A percentile compares a stretch with the other conserved stretches of the same genome.
Evolutionary conservation across 2,888 invertebrate genomes (phyloP).

Genomic region (Seira sanloemensis): DNA sequence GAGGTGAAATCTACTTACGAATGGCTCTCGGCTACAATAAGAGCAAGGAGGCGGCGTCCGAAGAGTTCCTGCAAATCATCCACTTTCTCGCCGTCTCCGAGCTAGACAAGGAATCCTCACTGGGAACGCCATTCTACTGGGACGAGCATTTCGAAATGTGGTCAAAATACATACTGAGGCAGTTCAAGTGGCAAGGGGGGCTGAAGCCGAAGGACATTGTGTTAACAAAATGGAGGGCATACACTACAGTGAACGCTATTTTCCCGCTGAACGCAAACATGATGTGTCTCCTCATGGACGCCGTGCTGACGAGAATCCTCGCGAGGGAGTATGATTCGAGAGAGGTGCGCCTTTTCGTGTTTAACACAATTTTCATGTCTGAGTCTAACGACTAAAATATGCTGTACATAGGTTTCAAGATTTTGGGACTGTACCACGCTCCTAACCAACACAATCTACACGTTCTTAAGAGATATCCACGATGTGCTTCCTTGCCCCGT

Average conservation of each 20-base stretch:
- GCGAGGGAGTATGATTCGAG: constrained; percentile 37
- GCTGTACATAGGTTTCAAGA: constrained; percentile 18
- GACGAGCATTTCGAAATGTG: constrained; percentile 55
- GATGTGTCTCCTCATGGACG: constrained; percentile 48
- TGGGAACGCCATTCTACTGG: constrained; percentile 56
- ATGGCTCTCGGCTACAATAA: constrained; percentile 59
- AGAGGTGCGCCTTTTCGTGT: constrained; percentile 38
- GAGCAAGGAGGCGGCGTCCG: constrained; percentile 51
- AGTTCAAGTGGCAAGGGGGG: constrained; percentile 61
- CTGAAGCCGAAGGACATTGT: constrained; percentile 63
- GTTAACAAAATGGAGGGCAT: constrained; percentile 62
- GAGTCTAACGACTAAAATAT: neutral
- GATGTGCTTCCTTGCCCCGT: constrained; percentile 49
- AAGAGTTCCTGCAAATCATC: constrained; percentile 55
- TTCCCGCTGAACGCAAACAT: constrained; percentile 61
- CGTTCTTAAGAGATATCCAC: constrained; percentile 45
- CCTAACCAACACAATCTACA: constrained; percentile 29
- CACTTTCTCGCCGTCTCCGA: constrained; percentile 51
- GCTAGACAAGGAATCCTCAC: constrained; percentile 31
- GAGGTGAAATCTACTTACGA: constrained; percentile 55
- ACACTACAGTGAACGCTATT: constrained; percentile 45
- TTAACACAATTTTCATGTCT: neutral
- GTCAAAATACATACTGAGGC: constrained; percentile 56
- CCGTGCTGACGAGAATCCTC: constrained; percentile 22
- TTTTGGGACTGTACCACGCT: constrained; percentile 38